A percentile compares a stretch with the other conserved stretches of the same genome.
These are phyloP conservation scores for Dryococelus australis DNA, from an alignment of 2,888 invertebrate species.

Conservation along the genomic window DNA sequence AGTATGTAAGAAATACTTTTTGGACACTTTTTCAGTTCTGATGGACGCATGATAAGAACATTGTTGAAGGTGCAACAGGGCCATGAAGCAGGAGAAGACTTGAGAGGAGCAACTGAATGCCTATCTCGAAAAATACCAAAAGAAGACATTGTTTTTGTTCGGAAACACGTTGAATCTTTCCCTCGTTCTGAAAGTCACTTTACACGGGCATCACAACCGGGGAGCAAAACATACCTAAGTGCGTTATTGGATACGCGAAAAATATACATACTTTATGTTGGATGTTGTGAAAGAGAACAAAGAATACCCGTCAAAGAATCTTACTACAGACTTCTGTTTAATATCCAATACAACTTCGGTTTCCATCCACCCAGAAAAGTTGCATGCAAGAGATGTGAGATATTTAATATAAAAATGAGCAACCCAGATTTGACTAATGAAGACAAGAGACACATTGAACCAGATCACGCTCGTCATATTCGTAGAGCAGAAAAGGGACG, in stretches of 20 bases:
- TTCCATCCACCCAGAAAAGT: constrained; percentile 7
- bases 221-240: constrained; percentile 30
- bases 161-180: neutral
- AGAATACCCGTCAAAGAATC: constrained; percentile 25
- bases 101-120: constrained; percentile 20
- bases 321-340: neutral
- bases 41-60: neutral
- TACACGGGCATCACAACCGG: neutral
- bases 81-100: constrained; percentile 29
- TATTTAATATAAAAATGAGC: neutral
- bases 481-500: constrained; percentile 50
- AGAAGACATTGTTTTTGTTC: constrained; percentile 24
- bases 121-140: constrained; percentile 13
- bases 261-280: constrained; percentile 27
- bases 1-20: constrained; percentile 27
- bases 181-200: constrained; percentile 27
- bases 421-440: neutral
- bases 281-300: constrained; percentile 7
- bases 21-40: neutral
- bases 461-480: constrained; percentile 50
- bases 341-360: neutral
- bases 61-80: neutral
- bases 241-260: constrained; percentile 27
- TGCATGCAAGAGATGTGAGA: neutral
- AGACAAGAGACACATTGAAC: constrained; percentile 3